Percentiles rank a stretch among this genome's conserved stretches.
Evolutionary conservation across 2,888 invertebrate genomes (phyloP).

Genomic region (Pecten maximus): DNA sequence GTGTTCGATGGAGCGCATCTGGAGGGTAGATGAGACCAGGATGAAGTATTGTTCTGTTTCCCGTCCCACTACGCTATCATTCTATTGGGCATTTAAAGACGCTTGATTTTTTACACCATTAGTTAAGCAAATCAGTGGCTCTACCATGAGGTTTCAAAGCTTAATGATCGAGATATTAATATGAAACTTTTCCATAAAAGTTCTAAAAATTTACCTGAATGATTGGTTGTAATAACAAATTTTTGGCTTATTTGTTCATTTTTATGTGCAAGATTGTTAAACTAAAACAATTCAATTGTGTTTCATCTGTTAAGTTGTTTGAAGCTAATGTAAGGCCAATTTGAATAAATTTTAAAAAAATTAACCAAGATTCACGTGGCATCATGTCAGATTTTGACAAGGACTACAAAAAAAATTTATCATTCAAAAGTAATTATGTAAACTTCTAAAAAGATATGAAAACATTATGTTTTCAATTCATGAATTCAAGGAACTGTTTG

Average conservation of each 20-base stretch:
- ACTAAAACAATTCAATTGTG: background rate
- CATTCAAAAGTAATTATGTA: background rate
- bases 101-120: background rate
- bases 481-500: background rate
- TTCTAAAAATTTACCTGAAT: background rate
- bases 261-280: background rate
- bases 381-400: background rate
- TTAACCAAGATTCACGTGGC: background rate
- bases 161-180: background rate
- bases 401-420: background rate
- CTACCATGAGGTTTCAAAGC: background rate
- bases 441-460: too few relatives aligned
- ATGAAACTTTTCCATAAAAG: background rate
- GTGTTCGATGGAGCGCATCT: background rate
- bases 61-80: background rate
- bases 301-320: too few relatives aligned
- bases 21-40: background rate
- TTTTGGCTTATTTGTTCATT: too few relatives aligned
- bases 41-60: background rate
- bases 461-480: background rate
- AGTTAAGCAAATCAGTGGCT: background rate
- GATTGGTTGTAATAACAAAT: background rate
- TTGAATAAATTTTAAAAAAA: too few relatives aligned
- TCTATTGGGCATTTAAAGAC: background rate
- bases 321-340: too few relatives aligned